A percentile compares a stretch with the other conserved stretches of the same genome.
phyloP scores from a whole-genome alignment of 2,797 vertebrate species.

The Cetoscarus ocellatus region DNA sequence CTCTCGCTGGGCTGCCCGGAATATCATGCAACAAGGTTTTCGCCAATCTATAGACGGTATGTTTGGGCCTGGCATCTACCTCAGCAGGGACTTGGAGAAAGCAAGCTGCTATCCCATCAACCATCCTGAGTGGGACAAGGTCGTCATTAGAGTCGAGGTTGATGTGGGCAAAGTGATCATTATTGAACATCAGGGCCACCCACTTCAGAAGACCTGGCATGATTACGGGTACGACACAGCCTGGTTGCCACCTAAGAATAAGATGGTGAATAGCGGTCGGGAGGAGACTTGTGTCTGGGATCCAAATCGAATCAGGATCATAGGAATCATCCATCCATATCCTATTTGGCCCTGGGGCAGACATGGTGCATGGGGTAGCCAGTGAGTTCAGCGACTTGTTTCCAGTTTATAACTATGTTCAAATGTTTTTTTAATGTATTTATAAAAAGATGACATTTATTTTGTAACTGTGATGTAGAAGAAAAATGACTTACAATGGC shows the following conservation, averaged over 20 bases:
- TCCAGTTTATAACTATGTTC: no score
- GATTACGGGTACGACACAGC: slow-evolving; percentile 49
- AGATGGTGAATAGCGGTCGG: slow-evolving; percentile 52
- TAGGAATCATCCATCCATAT: no score
- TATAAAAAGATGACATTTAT: no score
- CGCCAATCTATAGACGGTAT: slow-evolving; percentile 37
- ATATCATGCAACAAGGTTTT: slow-evolving; percentile 46
- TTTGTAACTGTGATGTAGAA: no score
- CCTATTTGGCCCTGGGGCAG: no score
- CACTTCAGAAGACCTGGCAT: slow-evolving; percentile 66
- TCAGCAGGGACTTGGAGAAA: slow-evolving; percentile 78
- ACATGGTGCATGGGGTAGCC: no score
- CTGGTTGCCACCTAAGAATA: slow-evolving; percentile 73
- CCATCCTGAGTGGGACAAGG: not conserved
- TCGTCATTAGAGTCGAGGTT: slow-evolving; percentile 62
- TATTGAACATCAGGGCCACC: slow-evolving; percentile 55
- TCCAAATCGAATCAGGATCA: slow-evolving; percentile 1
- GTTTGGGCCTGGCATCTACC: slow-evolving; percentile 77
- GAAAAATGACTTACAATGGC: no score
- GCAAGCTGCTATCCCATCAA: slow-evolving; percentile 62
- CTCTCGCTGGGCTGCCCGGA: not conserved
- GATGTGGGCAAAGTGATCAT: slow-evolving; percentile 72
- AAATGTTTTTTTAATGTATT: no score
- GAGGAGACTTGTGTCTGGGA: slow-evolving; percentile 81
- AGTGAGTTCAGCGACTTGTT: no score